Percentiles rank a stretch among this genome's conserved stretches.
Conservation (phyloP, 2,888 invertebrate genomes). For the Bellardia pandia region DNA sequence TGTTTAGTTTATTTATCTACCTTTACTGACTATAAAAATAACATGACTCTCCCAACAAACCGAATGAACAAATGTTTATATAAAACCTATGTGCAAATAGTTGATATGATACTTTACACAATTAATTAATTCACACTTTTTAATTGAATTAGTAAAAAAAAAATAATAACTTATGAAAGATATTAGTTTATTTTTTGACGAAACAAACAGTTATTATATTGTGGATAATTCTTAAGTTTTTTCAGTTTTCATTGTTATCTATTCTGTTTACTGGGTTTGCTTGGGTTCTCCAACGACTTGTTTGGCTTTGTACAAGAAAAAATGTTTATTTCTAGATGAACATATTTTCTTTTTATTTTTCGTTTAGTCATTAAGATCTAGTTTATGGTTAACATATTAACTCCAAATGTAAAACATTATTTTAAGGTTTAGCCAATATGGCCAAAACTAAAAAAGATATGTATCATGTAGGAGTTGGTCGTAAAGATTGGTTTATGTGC, state of each 20-base stretch:
- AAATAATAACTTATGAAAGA: no score
- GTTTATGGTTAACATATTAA: constrained; percentile 18
- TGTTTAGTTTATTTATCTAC: background rate
- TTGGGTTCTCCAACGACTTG: background rate
- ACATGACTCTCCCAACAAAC: background rate
- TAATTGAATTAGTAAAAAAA: no score
- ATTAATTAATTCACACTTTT: no score
- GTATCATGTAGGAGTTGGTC: background rate
- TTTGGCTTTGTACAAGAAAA: background rate
- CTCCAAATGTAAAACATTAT: constrained; percentile 4
- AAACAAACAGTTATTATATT: no score
- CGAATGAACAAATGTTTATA: constrained; percentile 1
- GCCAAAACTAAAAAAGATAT: background rate
- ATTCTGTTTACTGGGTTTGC: background rate
- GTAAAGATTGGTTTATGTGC: background rate
- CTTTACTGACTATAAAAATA: background rate
- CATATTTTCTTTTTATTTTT: background rate
- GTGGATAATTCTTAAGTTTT: background rate
- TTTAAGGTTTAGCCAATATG: constrained; percentile 4
- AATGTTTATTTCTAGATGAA: background rate
- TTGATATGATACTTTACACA: no score
- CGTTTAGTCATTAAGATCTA: constrained; percentile 25
- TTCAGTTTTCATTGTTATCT: background rate
- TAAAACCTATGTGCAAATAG: background rate
- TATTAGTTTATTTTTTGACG: no score